Evolutionary conservation across 1,140 invertebrate genomes (phyloP).

Genomic region (Sesamia nonagrioides): DNA sequence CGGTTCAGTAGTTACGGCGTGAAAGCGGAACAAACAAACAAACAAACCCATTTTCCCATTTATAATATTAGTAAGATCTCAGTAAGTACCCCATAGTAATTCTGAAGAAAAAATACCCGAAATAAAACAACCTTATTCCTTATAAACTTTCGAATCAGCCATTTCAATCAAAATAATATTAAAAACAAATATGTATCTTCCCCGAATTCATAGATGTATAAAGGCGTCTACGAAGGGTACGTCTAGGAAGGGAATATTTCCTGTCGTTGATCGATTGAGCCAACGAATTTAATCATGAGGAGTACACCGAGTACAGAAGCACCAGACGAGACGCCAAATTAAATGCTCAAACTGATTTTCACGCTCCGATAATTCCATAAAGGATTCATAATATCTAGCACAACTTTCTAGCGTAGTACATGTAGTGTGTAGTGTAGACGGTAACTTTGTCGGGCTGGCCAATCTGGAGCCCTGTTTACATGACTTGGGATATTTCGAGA

Average conservation of each 20-base stretch:
- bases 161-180: neutral
- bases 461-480: neutral
- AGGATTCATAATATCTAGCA: constrained; percentile 49
- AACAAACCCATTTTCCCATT: too few relatives aligned
- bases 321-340: constrained; percentile 56
- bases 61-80: too few relatives aligned
- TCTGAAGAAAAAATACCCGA: too few relatives aligned
- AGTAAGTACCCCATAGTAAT: too few relatives aligned
- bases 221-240: constrained; percentile 45
- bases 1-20: too few relatives aligned
- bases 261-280: constrained; percentile 62
- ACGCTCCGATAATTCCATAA: constrained; percentile 60
- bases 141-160: too few relatives aligned
- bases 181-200: constrained; percentile 26
- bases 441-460: constrained; percentile 5
- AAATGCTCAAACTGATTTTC: constrained; percentile 65
- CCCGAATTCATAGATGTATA: constrained; percentile 17
- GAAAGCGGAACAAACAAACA: too few relatives aligned
- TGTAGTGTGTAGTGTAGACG: constrained; percentile 4
- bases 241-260: constrained; percentile 63
- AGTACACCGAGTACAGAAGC: constrained; percentile 40
- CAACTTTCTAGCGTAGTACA: neutral
- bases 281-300: constrained; percentile 65
- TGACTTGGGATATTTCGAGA: neutral
- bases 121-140: too few relatives aligned